Base-by-base conservation (phyloP, 2,888 invertebrate genomes). In the Aplocera efformata region DNA sequence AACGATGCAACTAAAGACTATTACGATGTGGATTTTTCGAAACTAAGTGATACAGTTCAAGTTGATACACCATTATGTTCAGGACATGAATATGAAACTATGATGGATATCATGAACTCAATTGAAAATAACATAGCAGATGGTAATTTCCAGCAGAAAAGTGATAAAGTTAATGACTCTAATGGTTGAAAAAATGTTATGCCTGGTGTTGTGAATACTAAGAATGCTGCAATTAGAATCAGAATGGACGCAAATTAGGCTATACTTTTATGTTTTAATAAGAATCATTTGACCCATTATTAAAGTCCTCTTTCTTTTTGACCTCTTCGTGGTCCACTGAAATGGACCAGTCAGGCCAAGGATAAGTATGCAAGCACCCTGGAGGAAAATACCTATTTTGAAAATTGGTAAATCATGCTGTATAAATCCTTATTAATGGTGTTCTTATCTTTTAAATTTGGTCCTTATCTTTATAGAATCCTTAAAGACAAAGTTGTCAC, bases 11-110 rank as follows among this genome's bases (percentile, higher is more conserved):
- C 92, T 22, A 88, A 90, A 17, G 90, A 93, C 53, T 91, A 92
- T 1, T 96, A 94, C 63, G 91, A 93, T 56, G 95, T 97, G n/a
- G 96, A 98, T 78, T 97, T 96, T 76, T 94, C 94, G 1, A 93
- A 94, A 58, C 94, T 98, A 71, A 94, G 97, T 71, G 93, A 92
- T 63, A 96, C 96, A 0, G 91, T 93, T 32, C 92, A 94, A 61
- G 93, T 96, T 11, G 95, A 96, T 62, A 96, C 96, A 0, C 97
- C 97, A 0, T 81, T 96, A 10, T 97, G 96, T 80, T 94, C 94
- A n/a, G 92, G 93, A 8, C 88, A 88, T 23, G 94, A 94, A 56
- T 88, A 93, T 30, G 79, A 90, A 9, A 53, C 53, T 6, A 33
- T 73, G 32, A 31, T 70, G 1, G 52, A 48, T 25, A 17, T 36